phyloP scores from a whole-genome alignment of 2,113 vertebrate genomes.

The Rhombomys opimus region DNA sequence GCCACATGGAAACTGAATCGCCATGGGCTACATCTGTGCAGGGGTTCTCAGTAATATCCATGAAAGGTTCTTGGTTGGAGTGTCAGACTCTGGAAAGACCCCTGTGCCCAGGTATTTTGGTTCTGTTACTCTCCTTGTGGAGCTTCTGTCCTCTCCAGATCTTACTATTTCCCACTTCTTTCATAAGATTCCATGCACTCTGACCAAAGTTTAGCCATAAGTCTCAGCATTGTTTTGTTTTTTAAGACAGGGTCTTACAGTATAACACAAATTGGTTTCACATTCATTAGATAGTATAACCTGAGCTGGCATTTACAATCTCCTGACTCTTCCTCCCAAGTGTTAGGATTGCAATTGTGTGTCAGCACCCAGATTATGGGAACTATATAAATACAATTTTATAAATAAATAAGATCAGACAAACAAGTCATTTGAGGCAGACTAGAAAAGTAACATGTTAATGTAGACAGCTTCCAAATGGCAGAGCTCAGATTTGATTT shows the following conservation, averaged over 20 bases:
- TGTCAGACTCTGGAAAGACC: too few species aligned
- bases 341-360: background rate
- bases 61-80: too few species aligned
- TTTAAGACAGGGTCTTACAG: background rate
- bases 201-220: too few species aligned
- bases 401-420: background rate
- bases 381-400: conserved; percentile 46
- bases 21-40: too few species aligned
- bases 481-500: background rate
- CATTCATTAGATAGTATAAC: background rate
- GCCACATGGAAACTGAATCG: too few species aligned
- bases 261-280: background rate
- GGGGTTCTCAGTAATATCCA: too few species aligned
- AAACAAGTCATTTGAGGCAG: background rate
- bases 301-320: background rate
- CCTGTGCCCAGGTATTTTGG: too few species aligned
- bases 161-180: too few species aligned
- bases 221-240: background rate
- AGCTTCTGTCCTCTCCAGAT: too few species aligned
- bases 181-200: too few species aligned
- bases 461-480: background rate
- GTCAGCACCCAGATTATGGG: background rate
- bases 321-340: background rate
- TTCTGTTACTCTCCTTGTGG: too few species aligned
- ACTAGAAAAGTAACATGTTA: conserved; percentile 2